Base-by-base conservation (phyloP, 2,797 vertebrate species). In the Coluber constrictor region DNA sequence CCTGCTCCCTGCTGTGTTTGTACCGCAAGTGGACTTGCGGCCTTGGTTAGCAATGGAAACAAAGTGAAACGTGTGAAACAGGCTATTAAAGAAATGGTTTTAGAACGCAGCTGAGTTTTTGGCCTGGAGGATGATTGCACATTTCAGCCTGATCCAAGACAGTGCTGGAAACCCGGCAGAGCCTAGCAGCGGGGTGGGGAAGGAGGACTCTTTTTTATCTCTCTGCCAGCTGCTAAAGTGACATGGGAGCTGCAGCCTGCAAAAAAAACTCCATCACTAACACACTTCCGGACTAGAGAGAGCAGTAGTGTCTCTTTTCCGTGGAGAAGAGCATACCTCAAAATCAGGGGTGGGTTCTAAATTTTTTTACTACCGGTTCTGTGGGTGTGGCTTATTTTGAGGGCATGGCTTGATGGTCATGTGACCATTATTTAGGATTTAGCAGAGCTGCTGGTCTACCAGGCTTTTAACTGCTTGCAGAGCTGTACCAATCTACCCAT, bases 31-130 rank as follows among this genome's bases (percentile, higher is more conserved):
- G 66, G 74, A 92, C 32, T n/a, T 1, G 63, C 13, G 29, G 79
- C 57, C 90, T 66, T 37, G 15, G 0, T 87, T 27, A 55, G 43
- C 6, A 56, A 5, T 88, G 37, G 92, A 86, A 93, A 87, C 12
- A 20, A 0, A 0, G 1, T 0, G 5, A 0, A 55, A 25, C 47
- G 47, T 7, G 55, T 5, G 90, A 59, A 56, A 89, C 27, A 10
- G 32, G 0, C 9, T 3, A 7, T 54, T 0, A 86, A 55, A 90
- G 92, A 37, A 61, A 88, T 25, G 70, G 74, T 51, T 56, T 89
- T 32, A 87, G 23, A 12, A 25, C 37, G 0, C 1, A 70, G 79
- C n/a, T 0, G 57, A 59, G 43, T 12, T 83, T 47, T 83, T 83
- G 74, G 74, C 74, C 23, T 13, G 20, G 43, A 83, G 74, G 74